Percentiles rank a stretch among this genome's conserved stretches.
phyloP scores from a whole-genome alignment of 2,888 invertebrate genomes.

The Drosophila leonis region DNA sequence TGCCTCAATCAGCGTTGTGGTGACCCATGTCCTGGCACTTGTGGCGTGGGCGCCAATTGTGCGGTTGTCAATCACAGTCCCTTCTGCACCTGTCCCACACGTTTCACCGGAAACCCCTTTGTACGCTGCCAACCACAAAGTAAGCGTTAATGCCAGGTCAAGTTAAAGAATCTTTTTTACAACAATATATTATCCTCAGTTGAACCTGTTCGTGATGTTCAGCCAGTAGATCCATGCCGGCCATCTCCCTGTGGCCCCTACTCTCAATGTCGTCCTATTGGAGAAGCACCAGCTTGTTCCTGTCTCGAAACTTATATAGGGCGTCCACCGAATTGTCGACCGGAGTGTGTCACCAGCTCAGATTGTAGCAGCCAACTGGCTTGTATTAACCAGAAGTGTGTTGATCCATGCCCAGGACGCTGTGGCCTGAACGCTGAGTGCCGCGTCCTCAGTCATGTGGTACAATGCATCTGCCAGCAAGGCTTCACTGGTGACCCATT shows the following conservation, averaged over 20 bases:
- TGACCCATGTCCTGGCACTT: constrained; percentile 93
- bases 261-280: constrained; percentile 89
- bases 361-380: constrained; percentile 90
- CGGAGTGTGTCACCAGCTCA: constrained; percentile 92
- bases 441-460: constrained; percentile 91
- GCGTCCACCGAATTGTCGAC: constrained; percentile 91
- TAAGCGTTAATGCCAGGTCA: constrained; percentile 60
- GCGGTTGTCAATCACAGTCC: constrained; percentile 93
- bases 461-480: constrained; percentile 89
- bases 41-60: constrained; percentile 91
- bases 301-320: constrained; percentile 90
- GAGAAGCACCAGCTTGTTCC: constrained; percentile 90
- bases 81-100: constrained; percentile 90
- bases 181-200: constrained; percentile 68
- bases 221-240: constrained; percentile 89
- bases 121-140: constrained; percentile 88
- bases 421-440: constrained; percentile 92
- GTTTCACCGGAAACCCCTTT: constrained; percentile 92
- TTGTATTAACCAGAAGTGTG: constrained; percentile 92
- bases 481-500: constrained; percentile 93
- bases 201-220: constrained; percentile 85
- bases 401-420: constrained; percentile 90
- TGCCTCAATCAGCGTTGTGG: constrained; percentile 92
- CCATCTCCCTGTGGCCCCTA: constrained; percentile 94
- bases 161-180: not conserved